phyloP scores from a whole-genome alignment of 1,140 invertebrate species.

The Tetragonula clypearis region DNA sequence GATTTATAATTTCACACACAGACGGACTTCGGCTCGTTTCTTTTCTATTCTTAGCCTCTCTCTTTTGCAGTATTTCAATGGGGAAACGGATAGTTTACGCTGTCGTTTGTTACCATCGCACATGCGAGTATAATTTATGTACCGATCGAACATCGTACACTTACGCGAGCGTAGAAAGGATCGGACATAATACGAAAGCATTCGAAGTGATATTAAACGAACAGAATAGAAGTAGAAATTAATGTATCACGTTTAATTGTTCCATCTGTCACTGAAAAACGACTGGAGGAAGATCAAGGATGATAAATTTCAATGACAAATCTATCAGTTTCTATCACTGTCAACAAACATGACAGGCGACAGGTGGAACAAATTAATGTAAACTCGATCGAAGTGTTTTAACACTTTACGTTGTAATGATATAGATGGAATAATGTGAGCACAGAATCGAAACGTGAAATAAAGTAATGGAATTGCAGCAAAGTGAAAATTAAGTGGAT shows the following conservation, averaged over 20 bases:
- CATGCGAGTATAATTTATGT: not conserved
- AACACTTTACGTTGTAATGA: too few relatives aligned
- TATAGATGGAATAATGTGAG: too few relatives aligned
- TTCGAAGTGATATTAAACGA: not conserved
- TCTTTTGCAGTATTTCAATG: not conserved
- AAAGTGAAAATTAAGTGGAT: too few relatives aligned
- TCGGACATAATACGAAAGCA: not conserved
- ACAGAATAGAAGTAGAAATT: not conserved
- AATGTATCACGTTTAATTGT: not conserved
- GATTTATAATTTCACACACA: conserved; percentile 50
- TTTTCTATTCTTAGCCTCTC: not conserved
- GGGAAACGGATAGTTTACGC: not conserved
- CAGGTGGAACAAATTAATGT: too few relatives aligned
- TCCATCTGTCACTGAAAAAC: too few relatives aligned
- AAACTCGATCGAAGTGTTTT: too few relatives aligned
- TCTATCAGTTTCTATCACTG: too few relatives aligned
- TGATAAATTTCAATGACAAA: too few relatives aligned
- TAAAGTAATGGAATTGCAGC: too few relatives aligned
- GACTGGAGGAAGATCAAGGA: too few relatives aligned
- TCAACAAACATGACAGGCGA: too few relatives aligned
- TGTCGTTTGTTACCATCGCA: not conserved
- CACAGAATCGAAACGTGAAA: too few relatives aligned
- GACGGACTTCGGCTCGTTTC: not conserved
- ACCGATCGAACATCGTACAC: not conserved
- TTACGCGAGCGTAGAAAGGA: not conserved